Evolutionary conservation across 2,113 vertebrate species (phyloP).

Genomic region (Aegotheles bennettii): DNA sequence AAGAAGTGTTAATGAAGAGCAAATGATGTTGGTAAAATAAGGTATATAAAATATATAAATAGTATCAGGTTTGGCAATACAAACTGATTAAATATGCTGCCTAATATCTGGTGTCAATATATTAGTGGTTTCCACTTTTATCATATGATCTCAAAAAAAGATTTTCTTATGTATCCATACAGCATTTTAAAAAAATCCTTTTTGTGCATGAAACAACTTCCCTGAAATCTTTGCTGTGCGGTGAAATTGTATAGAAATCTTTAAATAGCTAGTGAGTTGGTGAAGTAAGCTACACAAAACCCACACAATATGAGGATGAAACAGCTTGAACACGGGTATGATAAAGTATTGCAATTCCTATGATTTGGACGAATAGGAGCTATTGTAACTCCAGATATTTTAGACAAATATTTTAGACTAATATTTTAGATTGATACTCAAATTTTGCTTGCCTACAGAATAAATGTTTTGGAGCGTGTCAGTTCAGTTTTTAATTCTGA

Average conservation of each 20-base stretch:
- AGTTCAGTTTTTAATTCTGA: neutral
- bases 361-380: neutral
- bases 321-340: neutral
- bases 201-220: neutral
- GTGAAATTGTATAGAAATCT: neutral
- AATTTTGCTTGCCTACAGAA: neutral
- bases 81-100: neutral
- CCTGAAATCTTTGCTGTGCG: neutral
- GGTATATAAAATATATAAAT: neutral
- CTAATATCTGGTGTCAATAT: neutral
- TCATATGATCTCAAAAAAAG: neutral
- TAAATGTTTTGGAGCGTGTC: neutral
- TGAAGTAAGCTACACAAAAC: neutral
- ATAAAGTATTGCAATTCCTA: neutral
- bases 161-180: neutral
- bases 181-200: neutral
- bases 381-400: neutral
- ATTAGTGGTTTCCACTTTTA: neutral
- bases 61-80: neutral
- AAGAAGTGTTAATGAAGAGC: neutral
- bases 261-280: neutral
- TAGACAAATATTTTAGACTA: neutral
- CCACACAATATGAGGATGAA: neutral
- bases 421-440: neutral
- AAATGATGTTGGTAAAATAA: neutral